Conservation (phyloP, 2,797 vertebrate genomes). For the Ataeniobius toweri region DNA sequence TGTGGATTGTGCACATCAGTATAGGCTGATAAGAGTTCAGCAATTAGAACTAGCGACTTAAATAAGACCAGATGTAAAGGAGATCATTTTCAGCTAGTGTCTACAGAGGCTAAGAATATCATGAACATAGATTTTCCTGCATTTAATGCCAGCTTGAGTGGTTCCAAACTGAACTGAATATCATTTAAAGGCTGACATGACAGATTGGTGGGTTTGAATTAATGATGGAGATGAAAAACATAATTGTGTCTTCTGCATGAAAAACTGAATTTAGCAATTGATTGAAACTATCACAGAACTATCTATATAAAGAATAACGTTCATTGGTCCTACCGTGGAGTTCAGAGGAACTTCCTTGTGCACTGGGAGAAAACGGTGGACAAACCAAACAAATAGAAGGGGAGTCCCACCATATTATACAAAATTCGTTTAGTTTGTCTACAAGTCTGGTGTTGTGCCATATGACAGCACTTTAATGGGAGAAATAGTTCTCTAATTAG, state of each 20-base stretch:
- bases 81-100: neutral
- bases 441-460: neutral
- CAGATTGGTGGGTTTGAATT: neutral
- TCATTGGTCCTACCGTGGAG: neutral
- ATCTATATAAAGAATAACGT: neutral
- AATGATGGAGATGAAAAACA: neutral
- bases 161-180: neutral
- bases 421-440: neutral
- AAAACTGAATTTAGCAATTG: neutral
- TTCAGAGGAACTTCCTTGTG: neutral
- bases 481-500: neutral
- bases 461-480: neutral
- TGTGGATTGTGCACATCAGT: neutral
- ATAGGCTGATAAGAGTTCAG: neutral
- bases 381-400: neutral
- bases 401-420: neutral
- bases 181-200: neutral
- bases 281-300: neutral
- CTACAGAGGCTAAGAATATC: neutral
- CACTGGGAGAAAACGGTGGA: neutral
- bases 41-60: too few relatives aligned
- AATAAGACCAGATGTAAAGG: constrained; percentile 14
- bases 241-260: neutral
- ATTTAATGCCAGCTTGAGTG: neutral
- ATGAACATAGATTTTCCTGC: neutral